Percentiles rank a stretch among this genome's conserved stretches.
phyloP scores from a whole-genome alignment of 2,797 vertebrate species.

The Graptemys geographica region DNA sequence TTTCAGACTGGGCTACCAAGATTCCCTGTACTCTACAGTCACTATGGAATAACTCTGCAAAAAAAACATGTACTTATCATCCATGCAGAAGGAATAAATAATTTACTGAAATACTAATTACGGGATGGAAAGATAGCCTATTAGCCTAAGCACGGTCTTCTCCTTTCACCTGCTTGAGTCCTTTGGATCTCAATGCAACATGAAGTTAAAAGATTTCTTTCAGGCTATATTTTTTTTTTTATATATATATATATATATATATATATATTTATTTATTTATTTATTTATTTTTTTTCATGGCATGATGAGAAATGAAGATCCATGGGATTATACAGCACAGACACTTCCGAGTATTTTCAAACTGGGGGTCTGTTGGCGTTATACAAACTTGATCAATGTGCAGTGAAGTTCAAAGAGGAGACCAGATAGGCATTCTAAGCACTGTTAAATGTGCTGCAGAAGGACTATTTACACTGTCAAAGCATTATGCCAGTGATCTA shows the following conservation, averaged over 20 bases:
- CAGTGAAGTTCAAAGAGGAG: not conserved
- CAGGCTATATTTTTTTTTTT: not conserved
- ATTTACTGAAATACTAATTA: constrained; percentile 72
- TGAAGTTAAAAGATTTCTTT: not conserved
- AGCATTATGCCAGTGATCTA: not conserved
- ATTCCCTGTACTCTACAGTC: constrained; percentile 31
- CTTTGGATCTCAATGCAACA: not conserved
- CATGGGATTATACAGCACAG: not conserved
- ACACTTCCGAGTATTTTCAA: not conserved
- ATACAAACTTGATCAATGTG: not conserved
- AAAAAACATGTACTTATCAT: not conserved
- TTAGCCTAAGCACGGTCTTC: constrained; percentile 64
- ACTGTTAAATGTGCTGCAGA: not conserved
- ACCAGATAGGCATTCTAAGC: not conserved
- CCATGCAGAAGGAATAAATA: constrained; percentile 67
- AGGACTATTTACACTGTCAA: not conserved
- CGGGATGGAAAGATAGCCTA: constrained; percentile 47
- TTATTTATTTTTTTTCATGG: not conserved
- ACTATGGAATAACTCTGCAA: not conserved
- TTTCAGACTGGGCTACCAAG: constrained; percentile 37
- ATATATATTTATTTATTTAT: no score
- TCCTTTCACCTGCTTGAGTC: not conserved
- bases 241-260: no score
- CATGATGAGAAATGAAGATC: not conserved
- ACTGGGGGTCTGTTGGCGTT: not conserved